Base-by-base conservation (phyloP, 2,797 vertebrate species). In the Harpagifer antarcticus region DNA sequence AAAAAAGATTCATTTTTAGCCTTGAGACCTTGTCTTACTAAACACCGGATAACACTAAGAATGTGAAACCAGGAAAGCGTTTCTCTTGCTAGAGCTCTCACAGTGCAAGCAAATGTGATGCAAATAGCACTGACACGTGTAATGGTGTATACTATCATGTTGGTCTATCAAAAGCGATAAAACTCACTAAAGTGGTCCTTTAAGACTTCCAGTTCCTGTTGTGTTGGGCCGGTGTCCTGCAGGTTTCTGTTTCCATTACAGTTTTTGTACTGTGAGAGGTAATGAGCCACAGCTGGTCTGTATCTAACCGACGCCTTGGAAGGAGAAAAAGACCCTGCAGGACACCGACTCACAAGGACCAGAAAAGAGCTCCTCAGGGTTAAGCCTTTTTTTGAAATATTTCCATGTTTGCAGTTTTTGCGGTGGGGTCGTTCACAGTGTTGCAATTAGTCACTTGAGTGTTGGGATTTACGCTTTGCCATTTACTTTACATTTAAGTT, bases 201-300 rank as follows among this genome's bases (percentile, higher is more conserved):
- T 55, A 61, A 59, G 68, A 74, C 54, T 17, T 68, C 47, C 47
- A 54, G 14, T 66, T 66, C 65, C 20, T n/a, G 59, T 72, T 12
- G 9, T 27, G 68, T 60, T 47, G 76, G 45, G 54, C 27, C 1
- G n/a, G 23, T 49, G 20, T 81, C 86, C 84, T 72, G 79, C 68
- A 58, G 74, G 17, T 72, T 82, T 83, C 73, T 59, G 48, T 63
- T 37, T 83, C 69, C 77, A 79, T 78, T 81, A 64, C 49, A 64
- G 45, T 81, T 82, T 77, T 72, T 75, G 63, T 59, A 75, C 58
- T 15, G n/a, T 59, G 74, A 65, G 61, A 83, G 56, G 55, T 84
- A 86, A 88, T 86, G 87, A 85, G 68, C 75, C 85, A 79, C 79
- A 72, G 76, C 84, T 76, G 81, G 52, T 70, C 56, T 60, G 54